phyloP scores from a whole-genome alignment of 2,888 invertebrate species.

The Melinopterus prodromus region DNA sequence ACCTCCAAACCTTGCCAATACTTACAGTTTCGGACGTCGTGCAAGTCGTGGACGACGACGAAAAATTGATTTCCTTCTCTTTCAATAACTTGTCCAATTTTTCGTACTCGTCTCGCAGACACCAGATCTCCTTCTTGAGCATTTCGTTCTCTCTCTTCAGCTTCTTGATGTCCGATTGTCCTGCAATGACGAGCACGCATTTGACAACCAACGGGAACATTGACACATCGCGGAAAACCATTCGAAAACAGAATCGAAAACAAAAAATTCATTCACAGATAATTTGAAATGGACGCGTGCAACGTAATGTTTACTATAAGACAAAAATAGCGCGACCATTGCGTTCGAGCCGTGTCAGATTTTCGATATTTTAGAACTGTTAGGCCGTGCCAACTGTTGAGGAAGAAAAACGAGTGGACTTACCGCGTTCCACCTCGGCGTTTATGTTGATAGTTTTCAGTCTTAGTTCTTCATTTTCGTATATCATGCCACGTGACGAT shows the following conservation, averaged over 20 bases:
- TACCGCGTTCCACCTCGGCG: conserved; percentile 91
- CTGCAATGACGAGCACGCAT: conserved; percentile 60
- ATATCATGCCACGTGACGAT: conserved; percentile 92
- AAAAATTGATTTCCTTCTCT: conserved; percentile 59
- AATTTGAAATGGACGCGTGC: neutral
- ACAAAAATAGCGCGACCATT: neutral
- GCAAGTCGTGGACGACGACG: conserved; percentile 65
- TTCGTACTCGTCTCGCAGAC: conserved; percentile 88
- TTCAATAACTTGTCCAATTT: conserved; percentile 82
- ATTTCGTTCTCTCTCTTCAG: conserved; percentile 88
- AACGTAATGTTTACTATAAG: neutral
- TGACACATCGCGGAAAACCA: neutral
- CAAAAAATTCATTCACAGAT: neutral
- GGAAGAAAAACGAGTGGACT: conserved; percentile 37
- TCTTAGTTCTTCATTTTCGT: conserved; percentile 91
- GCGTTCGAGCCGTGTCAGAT: neutral
- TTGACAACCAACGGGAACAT: neutral
- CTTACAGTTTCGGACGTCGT: conserved; percentile 65
- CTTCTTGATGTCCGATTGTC: conserved; percentile 90
- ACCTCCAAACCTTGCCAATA: neutral
- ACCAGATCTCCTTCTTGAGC: conserved; percentile 86
- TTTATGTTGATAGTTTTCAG: conserved; percentile 91
- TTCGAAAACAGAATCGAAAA: neutral
- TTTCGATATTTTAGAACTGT: neutral
- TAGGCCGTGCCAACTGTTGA: neutral